Conservation (phyloP, 2,113 vertebrate genomes). For the Carlito syrichta region DNA sequence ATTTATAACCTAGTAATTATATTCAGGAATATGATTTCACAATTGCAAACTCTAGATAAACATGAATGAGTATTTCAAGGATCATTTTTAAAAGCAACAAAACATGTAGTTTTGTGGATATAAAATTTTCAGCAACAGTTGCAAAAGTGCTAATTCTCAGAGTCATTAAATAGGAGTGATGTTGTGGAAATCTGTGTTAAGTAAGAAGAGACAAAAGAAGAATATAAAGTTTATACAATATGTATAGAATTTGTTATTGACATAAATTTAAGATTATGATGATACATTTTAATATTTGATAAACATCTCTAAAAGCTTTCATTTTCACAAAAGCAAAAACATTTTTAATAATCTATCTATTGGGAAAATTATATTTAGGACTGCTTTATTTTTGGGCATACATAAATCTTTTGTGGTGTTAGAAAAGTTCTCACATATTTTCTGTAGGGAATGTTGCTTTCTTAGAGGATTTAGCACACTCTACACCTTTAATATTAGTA, state of each 20-base stretch:
- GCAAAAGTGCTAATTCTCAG: neutral
- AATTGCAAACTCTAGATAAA: neutral
- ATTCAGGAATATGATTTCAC: neutral
- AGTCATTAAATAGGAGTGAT: neutral
- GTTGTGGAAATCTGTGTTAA: neutral
- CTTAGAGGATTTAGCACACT: neutral
- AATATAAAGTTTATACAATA: neutral
- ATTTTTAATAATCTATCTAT: neutral
- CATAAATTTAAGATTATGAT: neutral
- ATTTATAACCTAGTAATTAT: neutral
- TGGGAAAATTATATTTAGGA: slow-evolving; percentile 20
- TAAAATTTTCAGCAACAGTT: neutral
- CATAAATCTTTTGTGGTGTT: neutral
- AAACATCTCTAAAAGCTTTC: neutral
- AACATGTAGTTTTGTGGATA: neutral
- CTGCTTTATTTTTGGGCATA: neutral
- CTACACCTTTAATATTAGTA: neutral
- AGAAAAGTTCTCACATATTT: neutral
- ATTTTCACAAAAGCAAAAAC: neutral
- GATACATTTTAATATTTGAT: neutral
- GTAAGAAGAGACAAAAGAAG: neutral
- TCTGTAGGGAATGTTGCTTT: neutral
- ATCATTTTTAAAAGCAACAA: slow-evolving; percentile 27
- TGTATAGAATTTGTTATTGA: neutral
- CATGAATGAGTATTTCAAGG: neutral